Base-by-base conservation (phyloP, 2,888 invertebrate species). In the Xanthia icteritia region DNA sequence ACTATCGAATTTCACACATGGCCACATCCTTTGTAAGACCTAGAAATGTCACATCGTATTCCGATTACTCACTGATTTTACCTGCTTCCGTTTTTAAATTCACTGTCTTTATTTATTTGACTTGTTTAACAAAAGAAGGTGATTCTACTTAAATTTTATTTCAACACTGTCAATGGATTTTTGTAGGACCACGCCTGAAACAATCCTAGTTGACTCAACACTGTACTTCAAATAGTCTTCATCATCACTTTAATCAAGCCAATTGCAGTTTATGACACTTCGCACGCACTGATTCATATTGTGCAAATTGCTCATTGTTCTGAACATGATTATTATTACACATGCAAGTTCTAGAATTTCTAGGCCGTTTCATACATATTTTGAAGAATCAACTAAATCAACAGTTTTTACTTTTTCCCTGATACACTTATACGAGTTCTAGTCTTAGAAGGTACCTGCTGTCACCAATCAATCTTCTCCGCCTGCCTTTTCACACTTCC, bases 241-340 rank as follows among this genome's bases (percentile, higher is more conserved):
- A 61, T 77, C 66, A 67, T 58, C 60, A 48, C n/a, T 65, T 60
- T 77, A 70, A 77, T 81, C 60, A 51, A 77, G 27, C 27, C 83
- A 81, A 83, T 81, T 83, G 83, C 23, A 61, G 45, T 81, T 69
- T 66, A 83, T 83, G 78, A 58, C 70, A 67, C 58, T 70, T 56
- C 64, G 27, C 60, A 66, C 23, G 61, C 78, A 58, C 78, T 83
- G 80, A 83, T 81, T 81, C 83, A 80, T 77, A 54, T 39, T 20
- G 36, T 61, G 51, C 61, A 61, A 63, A 83, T 79, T 70, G 61
- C 15, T 77, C 66, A 81, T 70, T 83, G 66, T 83, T 70, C 60
- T 66, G 39, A 63, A 31, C 27, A 31, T 11, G n/a, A 54, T 56
- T 15, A 23, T 13, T 11, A 11, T 54, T 56, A 42, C 65, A 48